These are phyloP conservation scores for Phylloscopus trochilus DNA, from an alignment of 2,113 vertebrate genomes.

Conservation along the genomic window DNA sequence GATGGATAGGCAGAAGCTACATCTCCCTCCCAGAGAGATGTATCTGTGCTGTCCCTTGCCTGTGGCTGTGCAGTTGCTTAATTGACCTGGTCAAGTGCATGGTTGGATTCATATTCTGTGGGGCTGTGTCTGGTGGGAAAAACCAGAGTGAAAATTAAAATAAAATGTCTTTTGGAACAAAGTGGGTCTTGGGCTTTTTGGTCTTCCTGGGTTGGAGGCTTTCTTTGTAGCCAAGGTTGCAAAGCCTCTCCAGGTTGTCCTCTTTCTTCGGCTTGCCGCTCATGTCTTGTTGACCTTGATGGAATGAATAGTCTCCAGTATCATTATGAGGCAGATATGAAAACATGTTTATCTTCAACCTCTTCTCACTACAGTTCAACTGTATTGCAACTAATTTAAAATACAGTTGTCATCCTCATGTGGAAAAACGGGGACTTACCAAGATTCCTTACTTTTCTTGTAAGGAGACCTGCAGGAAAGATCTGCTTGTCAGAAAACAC, in stretches of 20 bases:
- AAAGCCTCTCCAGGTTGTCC: rapidly evolving
- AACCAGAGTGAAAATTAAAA: neutral
- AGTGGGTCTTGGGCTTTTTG: neutral
- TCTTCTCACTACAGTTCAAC: neutral
- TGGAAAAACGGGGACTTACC: neutral
- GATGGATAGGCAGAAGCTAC: neutral
- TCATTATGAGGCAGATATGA: neutral
- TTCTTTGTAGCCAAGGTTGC: neutral
- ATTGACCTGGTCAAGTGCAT: neutral
- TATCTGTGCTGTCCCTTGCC: neutral
- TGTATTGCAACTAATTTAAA: neutral
- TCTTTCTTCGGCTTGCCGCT: rapidly evolving
- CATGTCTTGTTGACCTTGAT: neutral
- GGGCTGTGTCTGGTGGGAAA: neutral
- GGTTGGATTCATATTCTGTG: rapidly evolving
- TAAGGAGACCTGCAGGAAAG: neutral
- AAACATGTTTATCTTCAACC: neutral
- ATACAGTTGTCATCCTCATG: rapidly evolving
- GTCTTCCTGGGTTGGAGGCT: neutral
- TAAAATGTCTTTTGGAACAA: neutral
- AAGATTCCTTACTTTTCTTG: neutral
- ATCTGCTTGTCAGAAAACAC: neutral
- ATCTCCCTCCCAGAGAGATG: rapidly evolving
- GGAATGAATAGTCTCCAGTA: neutral
- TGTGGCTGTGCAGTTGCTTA: neutral